These are phyloP conservation scores for Osmerus eperlanus DNA, from an alignment of 2,113 vertebrate species.

Conservation along the genomic window DNA sequence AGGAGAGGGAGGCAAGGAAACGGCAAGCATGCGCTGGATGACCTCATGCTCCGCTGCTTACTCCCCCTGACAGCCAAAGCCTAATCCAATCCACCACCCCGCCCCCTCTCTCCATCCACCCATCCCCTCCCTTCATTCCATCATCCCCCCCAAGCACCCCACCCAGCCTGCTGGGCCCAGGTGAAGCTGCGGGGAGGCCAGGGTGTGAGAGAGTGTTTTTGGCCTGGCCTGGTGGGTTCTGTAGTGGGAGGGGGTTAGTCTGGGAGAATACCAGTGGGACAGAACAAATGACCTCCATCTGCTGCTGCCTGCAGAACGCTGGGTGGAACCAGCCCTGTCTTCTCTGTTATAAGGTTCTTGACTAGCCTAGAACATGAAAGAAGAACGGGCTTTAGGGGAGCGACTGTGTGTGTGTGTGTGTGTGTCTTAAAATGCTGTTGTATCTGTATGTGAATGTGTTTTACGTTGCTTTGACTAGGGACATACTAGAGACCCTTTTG, in stretches of 20 bases:
- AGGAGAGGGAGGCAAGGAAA: constrained; percentile 1
- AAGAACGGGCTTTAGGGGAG: neutral
- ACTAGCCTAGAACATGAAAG: constrained; percentile 77
- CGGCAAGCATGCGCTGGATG: constrained; percentile 19
- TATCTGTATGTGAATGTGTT: neutral
- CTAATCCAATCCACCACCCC: neutral
- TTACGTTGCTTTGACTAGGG: too few species aligned
- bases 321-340: constrained; percentile 78
- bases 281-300: constrained; percentile 73
- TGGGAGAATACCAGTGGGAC: constrained; percentile 69
- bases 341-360: constrained; percentile 81
- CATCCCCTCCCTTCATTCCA: constrained; percentile 20
- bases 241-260: constrained; percentile 25
- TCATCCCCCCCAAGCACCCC: constrained; percentile 7
- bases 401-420: neutral
- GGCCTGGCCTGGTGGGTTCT: neutral
- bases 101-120: constrained; percentile 8
- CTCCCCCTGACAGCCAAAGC: constrained; percentile 29
- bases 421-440: neutral
- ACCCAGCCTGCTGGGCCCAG: neutral
- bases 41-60: constrained; percentile 51
- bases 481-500: too few species aligned
- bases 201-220: constrained; percentile 1
- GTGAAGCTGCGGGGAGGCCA: neutral
- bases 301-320: constrained; percentile 75